Evolutionary conservation across 2,888 invertebrate species (phyloP).

Genomic region (Drosophila tanythrix): DNA sequence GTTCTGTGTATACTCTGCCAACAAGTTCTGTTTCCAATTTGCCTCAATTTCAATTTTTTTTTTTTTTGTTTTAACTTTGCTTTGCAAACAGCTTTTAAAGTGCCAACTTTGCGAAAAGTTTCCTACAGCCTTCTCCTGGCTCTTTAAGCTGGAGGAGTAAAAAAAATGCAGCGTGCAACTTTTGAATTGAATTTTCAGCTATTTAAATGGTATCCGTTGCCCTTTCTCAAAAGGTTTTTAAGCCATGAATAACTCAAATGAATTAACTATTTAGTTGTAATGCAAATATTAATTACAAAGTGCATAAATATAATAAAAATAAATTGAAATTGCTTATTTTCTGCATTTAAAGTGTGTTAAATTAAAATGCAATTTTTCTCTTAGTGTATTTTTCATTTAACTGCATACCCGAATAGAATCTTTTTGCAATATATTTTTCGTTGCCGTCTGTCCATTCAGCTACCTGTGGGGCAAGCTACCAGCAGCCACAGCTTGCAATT

Average conservation of each 20-base stretch:
- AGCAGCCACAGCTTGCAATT: constrained; percentile 59
- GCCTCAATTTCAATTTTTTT: not conserved
- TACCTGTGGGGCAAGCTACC: constrained; percentile 19
- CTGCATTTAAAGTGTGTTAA: not conserved
- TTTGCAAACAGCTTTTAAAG: constrained; percentile 72
- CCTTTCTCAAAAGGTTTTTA: constrained; percentile 3
- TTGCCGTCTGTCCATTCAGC: constrained; percentile 5
- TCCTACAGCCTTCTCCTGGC: constrained; percentile 8
- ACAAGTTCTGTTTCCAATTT: constrained; percentile 29
- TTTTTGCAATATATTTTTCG: constrained; percentile 8
- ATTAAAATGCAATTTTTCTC: not conserved
- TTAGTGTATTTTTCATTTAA: constrained; percentile 11
- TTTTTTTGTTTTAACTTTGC: constrained; percentile 21
- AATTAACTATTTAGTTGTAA: not conserved
- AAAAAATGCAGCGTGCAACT: constrained; percentile 45
- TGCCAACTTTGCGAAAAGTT: constrained; percentile 75
- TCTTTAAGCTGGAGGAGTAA: constrained; percentile 32
- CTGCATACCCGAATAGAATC: not conserved
- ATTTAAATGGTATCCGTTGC: constrained; percentile 54
- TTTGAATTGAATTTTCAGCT: constrained; percentile 54
- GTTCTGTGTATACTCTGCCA: constrained; percentile 28
- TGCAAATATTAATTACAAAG: not conserved
- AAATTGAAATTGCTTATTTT: not conserved
- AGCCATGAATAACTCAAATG: not conserved
- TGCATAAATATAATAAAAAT: not conserved